Percentiles rank a stretch among this genome's conserved stretches.
These are phyloP conservation scores for Coreius guichenoti DNA, from an alignment of 2,797 vertebrate species.

Conservation along the genomic window DNA sequence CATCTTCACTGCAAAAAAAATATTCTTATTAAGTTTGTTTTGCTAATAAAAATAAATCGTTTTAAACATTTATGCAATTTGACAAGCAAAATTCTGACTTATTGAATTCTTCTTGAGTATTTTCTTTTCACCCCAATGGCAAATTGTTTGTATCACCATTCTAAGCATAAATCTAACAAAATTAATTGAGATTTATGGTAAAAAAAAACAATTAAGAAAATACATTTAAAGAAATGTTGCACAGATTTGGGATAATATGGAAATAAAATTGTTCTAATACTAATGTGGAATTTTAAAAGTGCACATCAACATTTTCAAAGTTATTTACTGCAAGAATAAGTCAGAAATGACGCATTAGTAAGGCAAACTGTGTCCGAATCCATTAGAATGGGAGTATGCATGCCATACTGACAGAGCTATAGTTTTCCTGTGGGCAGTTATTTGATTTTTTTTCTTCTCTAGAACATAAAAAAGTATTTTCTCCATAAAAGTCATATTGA, in stretches of 20 bases:
- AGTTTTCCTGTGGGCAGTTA: not conserved
- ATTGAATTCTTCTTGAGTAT: not conserved
- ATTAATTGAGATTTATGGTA: not conserved
- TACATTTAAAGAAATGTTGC: not conserved
- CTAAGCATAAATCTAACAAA: not conserved
- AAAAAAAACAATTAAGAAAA: not conserved
- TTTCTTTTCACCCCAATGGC: not conserved
- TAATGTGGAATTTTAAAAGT: not conserved
- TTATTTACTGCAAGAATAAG: not conserved
- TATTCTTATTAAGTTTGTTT: not conserved
- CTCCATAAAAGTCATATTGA: not conserved
- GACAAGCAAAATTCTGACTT: not conserved
- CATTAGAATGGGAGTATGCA: not conserved
- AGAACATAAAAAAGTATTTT: not conserved
- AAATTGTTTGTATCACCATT: not conserved
- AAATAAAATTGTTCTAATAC: not conserved
- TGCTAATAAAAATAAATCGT: not conserved
- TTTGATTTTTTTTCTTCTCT: too few relatives aligned
- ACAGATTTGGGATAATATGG: not conserved
- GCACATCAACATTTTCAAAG: not conserved
- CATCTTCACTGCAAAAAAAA: not conserved
- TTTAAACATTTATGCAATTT: not conserved
- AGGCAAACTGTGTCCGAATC: not conserved
- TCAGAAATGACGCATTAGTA: not conserved
- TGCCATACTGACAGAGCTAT: not conserved